phyloP scores from a whole-genome alignment of 2,113 vertebrate genomes.

The Origma solitaria region DNA sequence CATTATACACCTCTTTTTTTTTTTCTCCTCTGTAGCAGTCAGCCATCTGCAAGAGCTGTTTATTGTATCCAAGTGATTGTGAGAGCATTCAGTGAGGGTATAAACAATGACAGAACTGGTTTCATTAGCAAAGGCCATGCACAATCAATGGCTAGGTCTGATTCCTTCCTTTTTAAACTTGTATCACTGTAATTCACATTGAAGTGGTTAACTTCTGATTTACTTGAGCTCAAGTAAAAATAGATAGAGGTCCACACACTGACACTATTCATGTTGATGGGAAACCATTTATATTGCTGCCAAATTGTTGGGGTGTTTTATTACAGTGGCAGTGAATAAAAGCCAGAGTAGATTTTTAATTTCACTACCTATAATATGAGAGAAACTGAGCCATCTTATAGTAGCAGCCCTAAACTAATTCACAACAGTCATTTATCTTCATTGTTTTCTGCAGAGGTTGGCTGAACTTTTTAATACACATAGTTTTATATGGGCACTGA shows the following conservation, averaged over 20 bases:
- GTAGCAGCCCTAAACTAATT: background rate
- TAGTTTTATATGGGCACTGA: background rate
- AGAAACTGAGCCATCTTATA: background rate
- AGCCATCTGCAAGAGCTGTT: constrained; percentile 33
- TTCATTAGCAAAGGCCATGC: background rate
- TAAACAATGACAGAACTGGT: background rate
- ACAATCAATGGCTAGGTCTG: background rate
- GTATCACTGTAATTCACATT: background rate
- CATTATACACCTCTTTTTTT: background rate
- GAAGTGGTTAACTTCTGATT: constrained; percentile 33
- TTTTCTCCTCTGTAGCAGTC: background rate
- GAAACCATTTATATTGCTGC: constrained; percentile 6
- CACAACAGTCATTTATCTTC: background rate
- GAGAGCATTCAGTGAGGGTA: background rate
- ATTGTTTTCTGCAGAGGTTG: constrained; percentile 15
- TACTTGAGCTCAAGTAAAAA: background rate
- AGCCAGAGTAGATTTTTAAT: constrained; percentile 20
- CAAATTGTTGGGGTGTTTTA: background rate
- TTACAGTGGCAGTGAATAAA: constrained; percentile 35
- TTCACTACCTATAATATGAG: background rate
- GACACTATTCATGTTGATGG: background rate
- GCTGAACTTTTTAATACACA: background rate
- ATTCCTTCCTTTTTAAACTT: background rate
- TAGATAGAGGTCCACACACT: background rate
- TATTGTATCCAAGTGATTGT: background rate